These are phyloP conservation scores for Ennomos quercinarius DNA, from an alignment of 2,888 invertebrate genomes.

Conservation along the genomic window DNA sequence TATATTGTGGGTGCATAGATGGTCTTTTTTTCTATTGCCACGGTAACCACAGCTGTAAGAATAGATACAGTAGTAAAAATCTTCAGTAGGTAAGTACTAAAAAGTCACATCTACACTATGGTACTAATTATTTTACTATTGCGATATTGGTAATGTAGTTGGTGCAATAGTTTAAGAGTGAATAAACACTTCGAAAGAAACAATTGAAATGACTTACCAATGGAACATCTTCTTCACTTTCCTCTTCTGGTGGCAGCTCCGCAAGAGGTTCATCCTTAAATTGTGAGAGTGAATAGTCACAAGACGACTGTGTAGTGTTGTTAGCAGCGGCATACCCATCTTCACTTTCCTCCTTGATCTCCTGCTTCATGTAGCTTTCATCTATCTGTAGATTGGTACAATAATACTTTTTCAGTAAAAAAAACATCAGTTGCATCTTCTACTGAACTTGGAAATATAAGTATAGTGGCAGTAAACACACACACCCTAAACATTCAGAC, in stretches of 20 bases:
- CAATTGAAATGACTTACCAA: constrained; percentile 81
- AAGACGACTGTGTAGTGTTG: constrained; percentile 87
- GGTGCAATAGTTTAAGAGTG: no score
- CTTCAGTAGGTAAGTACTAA: no score
- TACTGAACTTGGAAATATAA: no score
- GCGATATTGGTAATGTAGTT: no score
- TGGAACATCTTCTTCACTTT: constrained; percentile 91
- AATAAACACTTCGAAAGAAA: no score
- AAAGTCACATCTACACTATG: constrained; percentile 2
- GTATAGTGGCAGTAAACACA: no score
- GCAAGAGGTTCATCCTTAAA: constrained; percentile 86
- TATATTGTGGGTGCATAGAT: no score
- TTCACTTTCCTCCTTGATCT: constrained; percentile 77
- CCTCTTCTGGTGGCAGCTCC: constrained; percentile 77
- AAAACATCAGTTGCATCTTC: no score
- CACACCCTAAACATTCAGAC: no score
- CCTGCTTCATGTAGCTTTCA: constrained; percentile 71
- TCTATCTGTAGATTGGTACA: constrained; percentile 55
- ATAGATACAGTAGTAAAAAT: no score
- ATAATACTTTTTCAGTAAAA: background rate
- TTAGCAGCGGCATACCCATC: constrained; percentile 71
- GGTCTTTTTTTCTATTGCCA: no score
- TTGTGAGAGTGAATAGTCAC: constrained; percentile 90
- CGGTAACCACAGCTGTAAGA: no score
- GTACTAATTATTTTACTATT: background rate